Conservation (phyloP, 2,113 vertebrate genomes). For the Abramis brama region DNA sequence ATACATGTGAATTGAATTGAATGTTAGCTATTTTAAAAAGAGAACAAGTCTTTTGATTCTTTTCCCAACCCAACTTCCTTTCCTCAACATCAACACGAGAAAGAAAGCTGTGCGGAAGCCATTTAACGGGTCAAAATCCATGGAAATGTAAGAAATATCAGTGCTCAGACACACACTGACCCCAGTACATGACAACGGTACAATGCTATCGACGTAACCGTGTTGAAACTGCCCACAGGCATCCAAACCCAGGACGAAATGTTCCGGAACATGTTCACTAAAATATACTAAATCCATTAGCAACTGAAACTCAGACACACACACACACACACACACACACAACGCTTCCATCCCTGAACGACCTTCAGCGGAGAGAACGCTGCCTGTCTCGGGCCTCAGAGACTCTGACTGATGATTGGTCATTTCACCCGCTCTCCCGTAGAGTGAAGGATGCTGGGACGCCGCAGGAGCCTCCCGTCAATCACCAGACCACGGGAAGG, state of each 20-base stretch:
- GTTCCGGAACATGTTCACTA: slow-evolving; percentile 9
- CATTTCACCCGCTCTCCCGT: not conserved
- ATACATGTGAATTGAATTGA: too few relatives aligned
- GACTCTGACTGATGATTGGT: not conserved
- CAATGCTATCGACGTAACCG: not conserved
- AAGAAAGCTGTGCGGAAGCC: not conserved
- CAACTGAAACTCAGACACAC: not conserved
- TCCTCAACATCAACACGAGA: not conserved
- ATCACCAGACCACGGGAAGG: not conserved
- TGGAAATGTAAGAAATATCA: not conserved
- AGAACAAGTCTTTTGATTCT: not conserved
- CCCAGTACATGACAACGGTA: not conserved
- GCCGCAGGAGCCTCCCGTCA: slow-evolving; percentile 31
- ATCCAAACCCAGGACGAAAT: not conserved
- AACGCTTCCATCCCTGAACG: not conserved
- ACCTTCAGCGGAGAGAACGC: slow-evolving; percentile 29
- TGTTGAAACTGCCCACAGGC: not conserved
- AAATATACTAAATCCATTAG: not conserved
- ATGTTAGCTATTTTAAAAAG: not conserved
- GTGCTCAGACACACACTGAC: not conserved
- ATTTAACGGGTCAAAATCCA: not conserved
- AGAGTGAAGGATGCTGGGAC: slow-evolving; percentile 40
- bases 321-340: too few relatives aligned
- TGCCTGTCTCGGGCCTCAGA: not conserved
- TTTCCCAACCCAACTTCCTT: not conserved